Evolutionary conservation across 2,113 vertebrate species (phyloP), one percentile per base, ranked within the genome.

Genomic region (Pygathrix nemaeus): DNA sequence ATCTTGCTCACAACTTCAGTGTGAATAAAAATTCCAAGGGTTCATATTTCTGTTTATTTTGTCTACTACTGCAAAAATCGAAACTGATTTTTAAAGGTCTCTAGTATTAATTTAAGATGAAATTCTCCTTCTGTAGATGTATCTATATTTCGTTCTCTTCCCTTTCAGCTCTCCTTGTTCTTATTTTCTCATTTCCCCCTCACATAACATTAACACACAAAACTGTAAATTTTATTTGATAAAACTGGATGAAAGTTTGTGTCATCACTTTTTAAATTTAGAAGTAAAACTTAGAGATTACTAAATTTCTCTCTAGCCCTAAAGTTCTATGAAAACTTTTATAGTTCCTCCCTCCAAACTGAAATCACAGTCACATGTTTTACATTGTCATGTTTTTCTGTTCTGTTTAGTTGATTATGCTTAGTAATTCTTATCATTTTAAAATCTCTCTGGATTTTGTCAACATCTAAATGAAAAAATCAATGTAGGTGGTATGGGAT

Each of bases 11-110:
- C 10, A 88, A 64, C 43, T 93, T 95, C 16, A 94, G 18, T 88
- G 83, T 93, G 30, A 84, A 43, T 35, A 57, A 73, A 75, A 72
- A 94, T 70, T 90, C 27, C 80, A 93, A 76, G 20, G 30, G 14
- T 92, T 96, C 50, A 85, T 16, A 73, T 90, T 32, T 79, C 50
- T 95, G 57, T n/a, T 96, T 93, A 55, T 8, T 93, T 84, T 85
- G 25, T 90, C 55, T 87, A 85, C 10, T 66, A 32, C 48, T 88
- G n/a, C n/a, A 90, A 95, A 97, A 92, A 76, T 11, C 20, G 23
- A 84, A 94, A 14, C 14, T 87, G 3, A 3, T 94, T 96, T 64
- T 90, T 88, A 86, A 86, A 90, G 83, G 35, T 57, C 48, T 92
- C n/a, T 76, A 93, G 96, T 48, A 88, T 81, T 92, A 17, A 85